Evolutionary conservation across 1,140 invertebrate genomes (phyloP), one percentile per base, ranked within the genome.

Genomic region (Ceratina japonica): DNA sequence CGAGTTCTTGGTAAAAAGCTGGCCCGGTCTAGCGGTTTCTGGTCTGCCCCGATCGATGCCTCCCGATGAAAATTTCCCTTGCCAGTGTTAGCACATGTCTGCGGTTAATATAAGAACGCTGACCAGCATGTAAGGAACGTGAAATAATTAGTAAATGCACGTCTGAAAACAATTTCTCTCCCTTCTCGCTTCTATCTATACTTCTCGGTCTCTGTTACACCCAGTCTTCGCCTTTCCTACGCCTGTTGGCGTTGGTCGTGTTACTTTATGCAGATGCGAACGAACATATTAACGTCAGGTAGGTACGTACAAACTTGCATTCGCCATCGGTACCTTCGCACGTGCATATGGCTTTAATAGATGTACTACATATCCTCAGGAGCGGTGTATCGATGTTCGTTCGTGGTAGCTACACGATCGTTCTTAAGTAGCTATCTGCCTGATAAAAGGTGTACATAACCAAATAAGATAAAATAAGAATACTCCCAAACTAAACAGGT

Each of bases 61-160:
- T 44, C 37, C 5, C 37, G 20, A 64, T 24, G 15, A 74, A 79
- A 74, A 22, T 18, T 64, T 37, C 20, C 51, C n/a, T 1, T 58
- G 16, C 8, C 49, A n/a, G 16, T 8, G 8, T 44, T n/a, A 13
- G 44, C n/a, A 31, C 58, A 2, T 62, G 65, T 64, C 64, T 58
- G 51, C 37, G 59, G 59, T 37, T 65, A 74, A 54, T 69, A 62
- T 44, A 86, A 86, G 81, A 85, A 84, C 79, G 69, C 83, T 88
- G 88, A 88, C 87, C 79, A 88, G 80, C 84, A 80, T 87, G 84
- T 86, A 84, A 88, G 84, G 86, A 87, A 88, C 71, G 80, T 54
- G 79, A 83, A 85, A 88, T 87, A 88, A 88, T 88, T 88, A 88
- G 82, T 86, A 71, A 44, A 44, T 10, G 2, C 76, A 78, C 77